These are phyloP conservation scores for Struthidea cinerea DNA, from an alignment of 2,113 vertebrate genomes.

Conservation along the genomic window DNA sequence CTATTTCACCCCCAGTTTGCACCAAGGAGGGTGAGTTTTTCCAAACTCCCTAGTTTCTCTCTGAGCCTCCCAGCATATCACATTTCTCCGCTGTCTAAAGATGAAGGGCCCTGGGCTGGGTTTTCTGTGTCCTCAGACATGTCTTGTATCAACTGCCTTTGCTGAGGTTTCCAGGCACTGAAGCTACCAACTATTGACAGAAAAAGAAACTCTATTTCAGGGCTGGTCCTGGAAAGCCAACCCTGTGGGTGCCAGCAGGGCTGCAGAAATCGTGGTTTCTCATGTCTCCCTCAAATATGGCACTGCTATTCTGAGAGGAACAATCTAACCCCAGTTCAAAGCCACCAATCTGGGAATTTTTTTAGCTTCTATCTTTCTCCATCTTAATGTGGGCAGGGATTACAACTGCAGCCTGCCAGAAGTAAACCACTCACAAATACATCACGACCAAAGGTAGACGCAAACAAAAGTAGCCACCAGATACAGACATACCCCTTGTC, in stretches of 20 bases:
- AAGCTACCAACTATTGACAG: background rate
- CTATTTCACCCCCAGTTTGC: background rate
- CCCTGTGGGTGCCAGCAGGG: background rate
- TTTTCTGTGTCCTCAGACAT: background rate
- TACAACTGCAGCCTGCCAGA: background rate
- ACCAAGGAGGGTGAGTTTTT: background rate
- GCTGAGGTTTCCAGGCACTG: background rate
- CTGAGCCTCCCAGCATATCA: background rate
- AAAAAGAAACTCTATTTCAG: constrained; percentile 40
- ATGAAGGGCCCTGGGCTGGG: background rate
- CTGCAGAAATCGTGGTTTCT: constrained; percentile 2
- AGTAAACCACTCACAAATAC: background rate
- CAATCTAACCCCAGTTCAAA: background rate
- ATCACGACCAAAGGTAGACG: background rate
- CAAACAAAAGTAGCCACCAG: background rate
- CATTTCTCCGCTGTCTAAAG: background rate
- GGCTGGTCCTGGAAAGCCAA: constrained; percentile 31
- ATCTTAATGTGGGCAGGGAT: background rate
- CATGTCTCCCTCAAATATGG: background rate
- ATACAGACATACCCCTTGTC: background rate
- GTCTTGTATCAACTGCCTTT: rapidly evolving
- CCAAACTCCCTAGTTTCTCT: background rate
- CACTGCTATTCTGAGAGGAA: constrained; percentile 13
- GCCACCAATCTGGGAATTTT: background rate
- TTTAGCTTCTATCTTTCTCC: background rate